These are phyloP conservation scores for Mesoligia furuncula DNA, from an alignment of 2,888 invertebrate genomes.

Conservation along the genomic window DNA sequence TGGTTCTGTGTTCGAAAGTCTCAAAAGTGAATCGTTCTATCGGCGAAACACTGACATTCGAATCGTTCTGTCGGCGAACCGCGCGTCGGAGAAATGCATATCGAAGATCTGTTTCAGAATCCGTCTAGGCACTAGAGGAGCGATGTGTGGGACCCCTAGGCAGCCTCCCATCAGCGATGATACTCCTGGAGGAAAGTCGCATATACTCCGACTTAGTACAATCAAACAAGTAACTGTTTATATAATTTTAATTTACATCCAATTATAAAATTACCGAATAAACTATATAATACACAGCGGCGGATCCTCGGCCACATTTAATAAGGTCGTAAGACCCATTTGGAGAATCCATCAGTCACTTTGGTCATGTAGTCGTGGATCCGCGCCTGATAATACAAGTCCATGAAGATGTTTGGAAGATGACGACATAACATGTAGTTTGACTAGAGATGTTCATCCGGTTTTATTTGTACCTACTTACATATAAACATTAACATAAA, in stretches of 20 bases:
- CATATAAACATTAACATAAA: constrained; percentile 39
- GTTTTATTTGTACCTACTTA: constrained; percentile 41
- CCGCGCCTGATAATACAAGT: constrained; percentile 39
- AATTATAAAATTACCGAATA: constrained; percentile 78
- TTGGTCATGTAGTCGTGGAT: constrained; percentile 15
- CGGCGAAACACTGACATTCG: neutral
- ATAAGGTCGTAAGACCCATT: constrained; percentile 10
- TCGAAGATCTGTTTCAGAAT: neutral
- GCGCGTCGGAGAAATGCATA: neutral
- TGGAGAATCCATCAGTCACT: constrained; percentile 17
- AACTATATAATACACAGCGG: constrained; percentile 45
- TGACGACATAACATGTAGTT: constrained; percentile 34
- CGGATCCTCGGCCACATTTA: constrained; percentile 28
- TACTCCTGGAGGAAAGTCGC: neutral
- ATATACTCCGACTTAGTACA: neutral
- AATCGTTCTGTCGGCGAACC: neutral
- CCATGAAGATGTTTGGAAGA: constrained; percentile 3
- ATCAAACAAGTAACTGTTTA: constrained; percentile 49
- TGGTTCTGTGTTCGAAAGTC: neutral
- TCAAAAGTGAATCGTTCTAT: neutral
- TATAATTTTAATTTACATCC: constrained; percentile 78
- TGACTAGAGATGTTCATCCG: constrained; percentile 59
- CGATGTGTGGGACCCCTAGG: neutral
- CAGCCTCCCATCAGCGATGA: neutral
- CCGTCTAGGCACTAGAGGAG: too few species aligned